Evolutionary conservation across 2,113 vertebrate species (phyloP), one percentile per base, ranked within the genome.

Genomic region (Paradisaea rubra): DNA sequence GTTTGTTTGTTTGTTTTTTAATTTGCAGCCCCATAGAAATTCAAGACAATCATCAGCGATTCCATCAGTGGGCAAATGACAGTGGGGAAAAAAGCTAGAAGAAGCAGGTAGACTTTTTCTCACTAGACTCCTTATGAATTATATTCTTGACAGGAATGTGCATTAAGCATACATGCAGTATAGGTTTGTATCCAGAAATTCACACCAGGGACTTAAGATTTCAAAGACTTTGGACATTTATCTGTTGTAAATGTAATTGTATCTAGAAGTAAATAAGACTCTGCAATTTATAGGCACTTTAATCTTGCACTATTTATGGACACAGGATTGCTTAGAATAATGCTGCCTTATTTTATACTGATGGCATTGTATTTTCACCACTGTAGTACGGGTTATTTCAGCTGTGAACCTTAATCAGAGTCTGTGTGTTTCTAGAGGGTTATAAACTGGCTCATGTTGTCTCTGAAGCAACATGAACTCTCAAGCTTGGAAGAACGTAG

Each of bases 221-320:
- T 95, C 81, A 78, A 89, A 91, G 88, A 66, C 84, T 86, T 81
- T 68, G 76, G 89, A 91, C n/a, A 31, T 96, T 95, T 96, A 96
- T 96, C 71, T 93, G 56, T 86, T 93, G 89, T 87, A 96, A 97
- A 96, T 80, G 78, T 94, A 96, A 96, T 96, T 96, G 89, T 93
- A 91, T 88, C 85, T 76, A 87, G 93, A 95, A 94, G 88, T 94
- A 95, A 96, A 83, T 95, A 97, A 96, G 94, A 81, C 82, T 85
- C 80, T 96, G 86, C 77, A 94, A 88, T 96, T 96, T 96, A 96
- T 96, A 94, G 95, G 74, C 92, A 77, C 88, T 96, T 91, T 89
- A 89, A 93, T 95, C 91, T 93, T 59, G 50, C 65, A 11, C 73
- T 96, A 87, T 94, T 96, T 97, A 96, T 92, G 91, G 92, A 79